Evolutionary conservation across 1,140 invertebrate genomes (phyloP), one percentile per base, ranked within the genome.

Genomic region (Musca vetustissima): DNA sequence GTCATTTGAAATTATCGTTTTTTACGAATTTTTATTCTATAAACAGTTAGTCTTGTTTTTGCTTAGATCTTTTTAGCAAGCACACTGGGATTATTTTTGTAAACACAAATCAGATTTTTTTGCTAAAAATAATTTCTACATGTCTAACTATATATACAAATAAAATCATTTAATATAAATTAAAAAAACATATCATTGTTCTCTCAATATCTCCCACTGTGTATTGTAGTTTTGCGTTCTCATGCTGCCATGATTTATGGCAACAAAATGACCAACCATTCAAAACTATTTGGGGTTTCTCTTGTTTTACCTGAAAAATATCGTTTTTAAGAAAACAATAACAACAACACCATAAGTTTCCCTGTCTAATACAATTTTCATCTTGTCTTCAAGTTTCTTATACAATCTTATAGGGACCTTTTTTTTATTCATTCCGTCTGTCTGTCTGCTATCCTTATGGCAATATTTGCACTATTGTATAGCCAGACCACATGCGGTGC

Each of bases 1-100:
- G 55, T 59, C 55, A 59, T 28, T 59, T 59, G n/a, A 32, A 28
- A 59, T 59, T 24, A 59, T 59, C 55, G 55, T 32, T 28, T 59
- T 32, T 32, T 32, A 32, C 9, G 3, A 32, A 32, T 32, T 59
- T 32, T 28, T 59, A 15, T 28, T 59, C 24, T 32, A 8, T 15
- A 28, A 14, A 14, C 28, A 59, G 14, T 59, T 32, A 9, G 28
- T 9, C 28, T 32, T n/a, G n/a, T n/a, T n/a, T 59, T 6, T 59
- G 55, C 19, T 59, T n/a, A 59, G 22, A 25, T 25, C n/a, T 4
- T 49, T 49, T 4, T 15, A n/a, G 6, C 48, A n/a, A 25, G 22
- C 53, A 57, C 32, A 59, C 24, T 55, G 1, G 21, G 21, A 6
- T 32, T 32, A 32, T 32, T 32, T 32, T 55, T 55, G 21, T 24